A percentile compares a stretch with the other conserved stretches of the same genome.
Conservation (phyloP, 2,113 vertebrate genomes). For the Myxocyprinus asiaticus region DNA sequence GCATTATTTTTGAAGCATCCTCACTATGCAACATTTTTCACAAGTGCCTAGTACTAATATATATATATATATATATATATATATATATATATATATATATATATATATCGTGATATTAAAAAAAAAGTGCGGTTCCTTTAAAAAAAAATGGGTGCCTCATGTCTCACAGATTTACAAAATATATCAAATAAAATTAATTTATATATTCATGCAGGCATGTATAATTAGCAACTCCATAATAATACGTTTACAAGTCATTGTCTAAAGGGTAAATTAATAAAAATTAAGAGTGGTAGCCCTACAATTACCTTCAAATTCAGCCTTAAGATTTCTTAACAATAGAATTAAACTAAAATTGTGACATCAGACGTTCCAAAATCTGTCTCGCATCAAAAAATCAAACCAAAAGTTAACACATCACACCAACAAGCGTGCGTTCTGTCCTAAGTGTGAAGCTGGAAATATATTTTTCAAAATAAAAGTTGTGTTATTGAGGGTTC, state of each 20-base stretch:
- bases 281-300: too few relatives aligned
- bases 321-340: background rate
- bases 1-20: too few relatives aligned
- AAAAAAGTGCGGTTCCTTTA: background rate
- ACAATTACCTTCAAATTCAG: background rate
- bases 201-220: too few relatives aligned
- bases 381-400: background rate
- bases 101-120: background rate
- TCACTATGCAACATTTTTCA: too few relatives aligned
- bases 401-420: background rate
- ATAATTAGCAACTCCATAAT: too few relatives aligned
- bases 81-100: too few relatives aligned
- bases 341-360: background rate
- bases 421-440: conserved; percentile 5
- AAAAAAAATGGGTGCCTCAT: background rate
- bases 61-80: too few relatives aligned
- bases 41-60: too few relatives aligned
- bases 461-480: conserved; percentile 28
- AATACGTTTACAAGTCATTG: background rate
- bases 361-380: background rate
- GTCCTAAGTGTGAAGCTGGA: background rate
- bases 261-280: too few relatives aligned
- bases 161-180: background rate
- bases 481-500: too few relatives aligned
- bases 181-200: too few relatives aligned